A percentile compares a stretch with the other conserved stretches of the same genome.
Evolutionary conservation across 2,797 vertebrate species (phyloP).

Genomic region (Poeciliopsis gracilis): DNA sequence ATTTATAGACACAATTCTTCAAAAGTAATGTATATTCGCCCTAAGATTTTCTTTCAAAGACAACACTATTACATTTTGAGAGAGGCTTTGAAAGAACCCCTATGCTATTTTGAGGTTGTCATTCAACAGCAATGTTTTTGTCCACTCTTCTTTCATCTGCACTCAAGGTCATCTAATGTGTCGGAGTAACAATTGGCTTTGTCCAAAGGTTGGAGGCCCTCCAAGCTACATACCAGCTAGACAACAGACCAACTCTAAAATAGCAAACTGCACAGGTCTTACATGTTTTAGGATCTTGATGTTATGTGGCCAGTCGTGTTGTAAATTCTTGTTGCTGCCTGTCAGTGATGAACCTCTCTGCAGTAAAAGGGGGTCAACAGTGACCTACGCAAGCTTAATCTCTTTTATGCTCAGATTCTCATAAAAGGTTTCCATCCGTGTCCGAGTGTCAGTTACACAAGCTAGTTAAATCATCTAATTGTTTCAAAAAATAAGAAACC

Average conservation of each 20-base stretch:
- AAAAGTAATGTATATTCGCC: neutral
- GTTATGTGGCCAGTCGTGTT: conserved; percentile 34
- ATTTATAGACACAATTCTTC: neutral
- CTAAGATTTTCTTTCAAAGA: neutral
- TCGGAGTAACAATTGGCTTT: conserved; percentile 74
- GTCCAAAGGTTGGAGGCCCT: conserved; percentile 60
- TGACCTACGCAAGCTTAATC: conserved; percentile 46
- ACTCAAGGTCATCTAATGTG: conserved; percentile 73
- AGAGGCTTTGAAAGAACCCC: conserved; percentile 13
- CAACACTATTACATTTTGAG: conserved; percentile 1
- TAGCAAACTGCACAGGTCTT: conserved; percentile 74
- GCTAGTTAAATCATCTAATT: conserved; percentile 27
- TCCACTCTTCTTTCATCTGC: conserved; percentile 55
- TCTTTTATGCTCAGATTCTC: conserved; percentile 63
- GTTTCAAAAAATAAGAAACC: conserved; percentile 52
- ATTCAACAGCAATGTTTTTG: conserved; percentile 21
- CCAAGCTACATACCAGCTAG: conserved; percentile 68
- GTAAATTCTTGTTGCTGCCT: conserved; percentile 56
- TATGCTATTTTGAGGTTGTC: conserved; percentile 1
- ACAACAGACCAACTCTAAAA: conserved; percentile 75
- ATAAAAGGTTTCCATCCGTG: conserved; percentile 47
- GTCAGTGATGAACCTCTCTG: conserved; percentile 63
- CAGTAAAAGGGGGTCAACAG: conserved; percentile 15
- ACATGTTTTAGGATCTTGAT: conserved; percentile 54
- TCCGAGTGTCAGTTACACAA: conserved; percentile 36